Conservation (phyloP, 64 coral and sea anemone species). For the Dendronephthya gigantea region DNA sequence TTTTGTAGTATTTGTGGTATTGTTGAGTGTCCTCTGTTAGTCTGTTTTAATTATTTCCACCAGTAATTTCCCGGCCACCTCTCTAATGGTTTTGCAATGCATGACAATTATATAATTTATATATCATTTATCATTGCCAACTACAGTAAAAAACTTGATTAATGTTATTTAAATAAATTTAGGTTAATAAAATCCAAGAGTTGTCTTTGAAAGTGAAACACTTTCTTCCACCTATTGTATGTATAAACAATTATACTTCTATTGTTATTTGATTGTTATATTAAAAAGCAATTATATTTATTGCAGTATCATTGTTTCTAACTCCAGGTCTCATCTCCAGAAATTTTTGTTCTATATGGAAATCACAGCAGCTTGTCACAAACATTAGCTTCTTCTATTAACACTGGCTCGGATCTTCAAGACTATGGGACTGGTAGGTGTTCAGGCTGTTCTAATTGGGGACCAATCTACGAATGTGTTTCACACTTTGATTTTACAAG, state of each 20-base stretch:
- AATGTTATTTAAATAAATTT: neutral
- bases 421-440: neutral
- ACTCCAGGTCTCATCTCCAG: neutral
- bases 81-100: too few species aligned
- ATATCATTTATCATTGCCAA: too few species aligned
- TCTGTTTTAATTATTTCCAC: too few species aligned
- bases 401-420: neutral
- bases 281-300: too few species aligned
- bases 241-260: neutral
- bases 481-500: too few species aligned
- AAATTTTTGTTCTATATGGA: conserved; percentile 16
- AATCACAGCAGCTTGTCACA: neutral
- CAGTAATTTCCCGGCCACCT: too few species aligned
- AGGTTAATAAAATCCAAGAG: neutral
- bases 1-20: neutral
- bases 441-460: too few species aligned
- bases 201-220: conserved; percentile 14
- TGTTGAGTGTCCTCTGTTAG: too few species aligned
- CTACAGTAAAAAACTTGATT: neutral
- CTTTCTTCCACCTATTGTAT: conserved; percentile 8
- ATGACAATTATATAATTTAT: too few species aligned
- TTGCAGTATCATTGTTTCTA: neutral
- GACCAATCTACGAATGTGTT: too few species aligned
- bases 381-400: neutral
- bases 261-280: too few species aligned